These are phyloP conservation scores for Bostrychus sinensis DNA, from an alignment of 2,113 vertebrate species.

Conservation along the genomic window DNA sequence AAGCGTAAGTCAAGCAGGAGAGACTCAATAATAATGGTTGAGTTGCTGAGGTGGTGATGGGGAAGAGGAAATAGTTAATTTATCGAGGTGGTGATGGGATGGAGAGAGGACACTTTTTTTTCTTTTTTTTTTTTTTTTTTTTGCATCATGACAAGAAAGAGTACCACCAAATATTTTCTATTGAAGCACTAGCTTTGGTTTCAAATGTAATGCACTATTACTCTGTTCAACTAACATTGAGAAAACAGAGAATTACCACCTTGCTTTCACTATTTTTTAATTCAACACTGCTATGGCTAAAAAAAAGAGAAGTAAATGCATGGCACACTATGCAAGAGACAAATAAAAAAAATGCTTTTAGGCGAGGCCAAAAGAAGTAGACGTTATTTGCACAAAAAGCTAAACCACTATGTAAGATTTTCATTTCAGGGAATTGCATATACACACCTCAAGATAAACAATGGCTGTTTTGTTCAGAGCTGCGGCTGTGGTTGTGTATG, in stretches of 20 bases:
- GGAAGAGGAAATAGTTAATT: too few relatives aligned
- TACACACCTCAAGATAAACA: conserved; percentile 10
- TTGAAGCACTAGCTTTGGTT: neutral
- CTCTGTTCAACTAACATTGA: neutral
- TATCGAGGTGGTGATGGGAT: too few relatives aligned
- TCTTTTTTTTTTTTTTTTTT: too few relatives aligned
- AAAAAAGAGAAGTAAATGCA: neutral
- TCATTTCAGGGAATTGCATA: conserved; percentile 7
- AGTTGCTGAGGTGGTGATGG: neutral
- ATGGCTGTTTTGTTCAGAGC: neutral
- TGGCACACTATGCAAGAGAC: neutral
- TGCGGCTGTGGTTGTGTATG: neutral
- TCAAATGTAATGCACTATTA: neutral
- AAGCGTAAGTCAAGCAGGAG: neutral
- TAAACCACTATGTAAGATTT: conserved; percentile 8
- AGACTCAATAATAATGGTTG: neutral
- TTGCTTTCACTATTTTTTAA: neutral
- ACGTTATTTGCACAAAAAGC: conserved; percentile 11
- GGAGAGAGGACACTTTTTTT: too few relatives aligned
- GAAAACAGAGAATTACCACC: neutral
- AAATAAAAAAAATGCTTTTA: conserved; percentile 1
- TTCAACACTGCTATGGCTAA: conserved; percentile 1
- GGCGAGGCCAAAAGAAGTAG: neutral
- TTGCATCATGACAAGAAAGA: neutral
- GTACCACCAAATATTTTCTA: neutral